phyloP scores from a whole-genome alignment of 2,888 invertebrate species.

The Conus canariensis region DNA sequence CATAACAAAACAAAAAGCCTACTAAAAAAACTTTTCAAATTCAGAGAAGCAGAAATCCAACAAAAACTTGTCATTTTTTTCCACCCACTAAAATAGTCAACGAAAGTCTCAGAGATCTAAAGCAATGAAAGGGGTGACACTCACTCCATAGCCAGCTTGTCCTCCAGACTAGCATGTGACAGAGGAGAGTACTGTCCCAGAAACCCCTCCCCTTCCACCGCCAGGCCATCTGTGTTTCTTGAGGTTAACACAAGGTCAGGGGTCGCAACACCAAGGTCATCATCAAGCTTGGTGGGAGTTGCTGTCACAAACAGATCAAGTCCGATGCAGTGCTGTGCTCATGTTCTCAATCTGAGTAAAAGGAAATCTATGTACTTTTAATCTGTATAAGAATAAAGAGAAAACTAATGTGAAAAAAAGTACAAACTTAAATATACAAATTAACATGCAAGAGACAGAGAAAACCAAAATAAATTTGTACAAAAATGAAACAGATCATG shows the following conservation, averaged over 20 bases:
- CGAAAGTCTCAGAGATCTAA: no score
- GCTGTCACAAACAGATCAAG: slow-evolving; percentile 51
- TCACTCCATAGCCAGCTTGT: slow-evolving; percentile 75
- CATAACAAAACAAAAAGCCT: neutral
- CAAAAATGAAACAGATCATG: no score
- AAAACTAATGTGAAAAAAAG: no score
- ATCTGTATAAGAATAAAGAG: neutral
- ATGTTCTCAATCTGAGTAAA: neutral
- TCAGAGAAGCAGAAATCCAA: neutral
- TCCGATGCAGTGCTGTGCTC: neutral
- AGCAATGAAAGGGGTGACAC: slow-evolving; percentile 40
- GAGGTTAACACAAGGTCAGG: slow-evolving; percentile 69
- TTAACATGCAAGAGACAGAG: no score
- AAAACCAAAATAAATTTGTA: no score
- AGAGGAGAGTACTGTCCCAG: slow-evolving; percentile 74
- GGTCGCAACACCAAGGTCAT: slow-evolving; percentile 73
- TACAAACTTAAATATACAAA: no score
- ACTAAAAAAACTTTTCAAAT: neutral
- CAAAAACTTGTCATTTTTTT: no score
- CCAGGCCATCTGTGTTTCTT: slow-evolving; percentile 55
- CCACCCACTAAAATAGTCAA: no score
- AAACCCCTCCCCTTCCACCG: slow-evolving; percentile 70
- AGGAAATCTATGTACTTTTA: neutral
- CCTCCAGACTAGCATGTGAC: slow-evolving; percentile 70
- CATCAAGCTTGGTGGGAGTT: slow-evolving; percentile 68